These are phyloP conservation scores for Maconellicoccus hirsutus DNA, from an alignment of 1,140 invertebrate genomes.

Conservation along the genomic window DNA sequence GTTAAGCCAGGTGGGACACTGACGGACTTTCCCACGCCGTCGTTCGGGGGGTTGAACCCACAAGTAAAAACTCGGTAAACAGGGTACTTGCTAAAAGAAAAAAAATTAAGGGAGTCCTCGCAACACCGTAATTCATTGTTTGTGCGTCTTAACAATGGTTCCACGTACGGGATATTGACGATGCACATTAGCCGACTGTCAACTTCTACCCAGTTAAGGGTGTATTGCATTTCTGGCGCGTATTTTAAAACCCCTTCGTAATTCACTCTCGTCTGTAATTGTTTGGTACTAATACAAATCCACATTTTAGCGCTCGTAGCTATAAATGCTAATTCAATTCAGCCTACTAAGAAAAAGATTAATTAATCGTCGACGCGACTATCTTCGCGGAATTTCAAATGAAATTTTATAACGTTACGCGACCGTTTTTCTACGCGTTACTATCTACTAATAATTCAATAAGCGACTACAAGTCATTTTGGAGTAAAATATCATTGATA, in stretches of 20 bases:
- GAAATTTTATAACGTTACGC: too few species aligned
- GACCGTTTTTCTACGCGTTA: too few species aligned
- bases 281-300: too few species aligned
- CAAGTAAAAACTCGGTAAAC: conserved; percentile 16
- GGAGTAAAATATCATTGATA: too few species aligned
- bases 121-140: conserved; percentile 10
- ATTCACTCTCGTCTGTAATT: neutral
- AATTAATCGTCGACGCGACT: neutral
- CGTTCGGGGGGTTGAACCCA: conserved; percentile 9
- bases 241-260: neutral
- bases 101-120: conserved; percentile 18
- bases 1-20: conserved; percentile 17
- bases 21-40: conserved; percentile 19
- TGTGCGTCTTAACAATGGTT: conserved; percentile 4
- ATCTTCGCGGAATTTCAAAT: too few species aligned
- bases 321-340: neutral
- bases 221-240: conserved; percentile 11
- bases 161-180: conserved; percentile 13
- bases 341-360: neutral
- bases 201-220: conserved; percentile 13
- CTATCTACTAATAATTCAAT: too few species aligned
- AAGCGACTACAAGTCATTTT: too few species aligned
- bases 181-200: conserved; percentile 19
- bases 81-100: conserved; percentile 17
- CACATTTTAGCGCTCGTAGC: too few species aligned